Base-by-base conservation (phyloP, 92 coral and sea anemone genomes). In the Desmophyllum pertusum region DNA sequence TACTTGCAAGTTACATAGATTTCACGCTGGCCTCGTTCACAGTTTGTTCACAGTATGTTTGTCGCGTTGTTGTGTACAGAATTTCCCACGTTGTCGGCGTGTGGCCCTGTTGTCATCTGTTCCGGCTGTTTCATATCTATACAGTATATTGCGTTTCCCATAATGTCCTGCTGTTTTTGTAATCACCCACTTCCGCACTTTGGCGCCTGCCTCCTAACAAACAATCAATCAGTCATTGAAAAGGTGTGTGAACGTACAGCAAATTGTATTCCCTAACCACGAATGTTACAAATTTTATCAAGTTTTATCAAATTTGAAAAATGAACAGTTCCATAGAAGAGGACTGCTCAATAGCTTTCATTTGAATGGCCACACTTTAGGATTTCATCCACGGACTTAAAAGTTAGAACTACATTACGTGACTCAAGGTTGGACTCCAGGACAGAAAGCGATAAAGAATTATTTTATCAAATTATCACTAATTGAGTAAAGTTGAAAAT, bases 41-140 rank as follows among this genome's bases (percentile, higher is more conserved):
- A 36, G 4, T 31, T n/a, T n/a, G 21, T 18, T 67, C 73, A 67
- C 73, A 36, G 4, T 31, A n/a, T n/a, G 25, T 21, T 38, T 37
- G 45, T 36, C 73, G 36, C 41, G 37, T 62, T 21, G 55, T 21
- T 25, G 73, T 38, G 10, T 37, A 23, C 29, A 38, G 6, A 21
- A 36, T 6, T 67, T 67, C 73, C 42, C 73, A 67, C 73, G 73
- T 35, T 67, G 73, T 67, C 73, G 73, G 41, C 25, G 2, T 4
- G 25, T 0, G 14, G 13, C 18, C 45, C 29, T 62, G 53, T 13
- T 48, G 15, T n/a, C 36, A 67, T 37, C n/a, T 67, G 73, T 67
- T 67, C 45, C 73, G 42, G 25, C 45, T 23, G n/a, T 67, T 33
- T 36, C 42, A 5, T 19, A 6, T 36, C 4, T 36, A 43, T 13